phyloP scores from a whole-genome alignment of 2,113 vertebrate genomes.

The Labeo catla region DNA sequence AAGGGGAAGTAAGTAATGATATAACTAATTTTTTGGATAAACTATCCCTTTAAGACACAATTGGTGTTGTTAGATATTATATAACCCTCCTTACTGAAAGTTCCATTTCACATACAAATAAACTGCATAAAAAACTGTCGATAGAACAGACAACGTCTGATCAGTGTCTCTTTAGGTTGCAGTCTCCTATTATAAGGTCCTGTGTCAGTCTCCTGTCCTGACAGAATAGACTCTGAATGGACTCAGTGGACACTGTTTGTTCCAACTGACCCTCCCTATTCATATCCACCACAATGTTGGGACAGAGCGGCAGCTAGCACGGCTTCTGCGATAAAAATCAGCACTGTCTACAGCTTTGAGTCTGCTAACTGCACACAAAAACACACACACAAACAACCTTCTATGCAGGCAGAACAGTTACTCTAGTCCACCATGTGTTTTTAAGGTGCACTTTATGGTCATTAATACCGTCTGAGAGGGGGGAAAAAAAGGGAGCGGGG shows the following conservation, averaged over 20 bases:
- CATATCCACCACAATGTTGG: slow-evolving; percentile 33
- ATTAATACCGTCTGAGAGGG: neutral
- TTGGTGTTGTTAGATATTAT: neutral
- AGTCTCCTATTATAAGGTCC: neutral
- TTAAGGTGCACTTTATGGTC: neutral
- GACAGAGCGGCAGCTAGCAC: slow-evolving; percentile 29
- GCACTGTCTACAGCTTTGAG: slow-evolving; percentile 12
- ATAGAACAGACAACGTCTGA: neutral
- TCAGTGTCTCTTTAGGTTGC: neutral
- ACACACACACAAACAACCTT: neutral
- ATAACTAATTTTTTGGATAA: neutral
- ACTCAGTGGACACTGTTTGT: slow-evolving; percentile 37
- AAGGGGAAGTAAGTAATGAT: neutral
- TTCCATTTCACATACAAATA: neutral
- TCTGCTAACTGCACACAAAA: neutral
- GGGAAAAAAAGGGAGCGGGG: neutral
- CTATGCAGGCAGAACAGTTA: neutral
- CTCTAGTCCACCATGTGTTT: neutral
- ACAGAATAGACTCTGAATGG: slow-evolving; percentile 18
- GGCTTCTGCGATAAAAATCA: slow-evolving; percentile 25
- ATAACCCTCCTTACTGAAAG: neutral
- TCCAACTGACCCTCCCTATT: slow-evolving; percentile 39
- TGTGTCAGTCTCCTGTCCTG: neutral
- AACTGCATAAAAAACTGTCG: neutral
- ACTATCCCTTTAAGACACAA: neutral